Evolutionary conservation across 2,113 vertebrate species (phyloP).

Genomic region (Thryonomys swinderianus): DNA sequence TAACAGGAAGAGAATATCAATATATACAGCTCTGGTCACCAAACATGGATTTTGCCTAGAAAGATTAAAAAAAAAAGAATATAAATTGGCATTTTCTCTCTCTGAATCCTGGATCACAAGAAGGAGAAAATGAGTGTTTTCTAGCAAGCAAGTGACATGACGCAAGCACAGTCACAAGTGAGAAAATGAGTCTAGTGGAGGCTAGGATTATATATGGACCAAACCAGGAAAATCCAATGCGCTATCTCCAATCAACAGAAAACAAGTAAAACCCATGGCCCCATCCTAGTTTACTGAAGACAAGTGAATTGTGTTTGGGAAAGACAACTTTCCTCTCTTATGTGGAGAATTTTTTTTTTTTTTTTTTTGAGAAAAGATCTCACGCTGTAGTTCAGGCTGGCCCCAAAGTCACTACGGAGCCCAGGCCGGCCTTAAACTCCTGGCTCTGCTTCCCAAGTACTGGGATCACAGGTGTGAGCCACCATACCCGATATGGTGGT

Average conservation of each 20-base stretch:
- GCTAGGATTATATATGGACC: neutral
- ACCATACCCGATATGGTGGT: no score
- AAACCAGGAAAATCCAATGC: neutral
- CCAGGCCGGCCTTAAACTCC: no score
- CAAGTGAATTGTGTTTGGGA: neutral
- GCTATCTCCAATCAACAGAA: neutral
- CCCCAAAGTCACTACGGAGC: no score
- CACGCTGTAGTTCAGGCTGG: no score
- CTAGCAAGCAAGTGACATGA: neutral
- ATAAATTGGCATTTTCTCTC: slow-evolving; percentile 34
- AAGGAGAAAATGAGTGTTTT: slow-evolving; percentile 26
- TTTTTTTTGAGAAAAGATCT: no score
- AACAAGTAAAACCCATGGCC: slow-evolving; percentile 6
- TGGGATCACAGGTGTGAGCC: no score
- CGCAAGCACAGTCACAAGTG: neutral
- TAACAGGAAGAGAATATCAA: slow-evolving; percentile 91
- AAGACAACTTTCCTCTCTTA: neutral
- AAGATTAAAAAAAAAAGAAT: slow-evolving; percentile 72
- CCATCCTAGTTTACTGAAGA: slow-evolving; percentile 18
- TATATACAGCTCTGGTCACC: slow-evolving; percentile 93
- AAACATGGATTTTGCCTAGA: slow-evolving; percentile 92
- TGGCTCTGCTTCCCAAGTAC: no score
- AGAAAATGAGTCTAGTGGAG: slow-evolving; percentile 5
- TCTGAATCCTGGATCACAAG: neutral
- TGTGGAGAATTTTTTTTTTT: no score